phyloP scores from a whole-genome alignment of 2,113 vertebrate genomes.

The Carettochelys insculpta region DNA sequence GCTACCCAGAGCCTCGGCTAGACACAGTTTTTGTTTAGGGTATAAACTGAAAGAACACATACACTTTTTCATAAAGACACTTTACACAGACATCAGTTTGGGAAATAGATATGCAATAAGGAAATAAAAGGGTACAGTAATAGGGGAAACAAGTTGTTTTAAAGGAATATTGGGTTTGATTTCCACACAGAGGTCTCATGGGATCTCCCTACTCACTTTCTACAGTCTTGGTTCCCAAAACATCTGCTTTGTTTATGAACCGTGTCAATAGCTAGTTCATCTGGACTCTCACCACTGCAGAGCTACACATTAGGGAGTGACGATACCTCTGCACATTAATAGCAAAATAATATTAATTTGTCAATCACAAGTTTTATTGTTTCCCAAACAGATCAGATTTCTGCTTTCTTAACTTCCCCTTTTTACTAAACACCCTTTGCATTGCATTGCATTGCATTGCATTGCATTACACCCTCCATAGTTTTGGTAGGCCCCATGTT shows the following conservation, averaged over 20 bases:
- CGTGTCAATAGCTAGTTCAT: constrained; percentile 66
- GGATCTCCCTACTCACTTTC: background rate
- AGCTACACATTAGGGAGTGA: constrained; percentile 31
- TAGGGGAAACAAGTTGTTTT: background rate
- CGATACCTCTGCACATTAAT: constrained; percentile 37
- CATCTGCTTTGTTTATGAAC: constrained; percentile 64
- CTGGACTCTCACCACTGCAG: constrained; percentile 3
- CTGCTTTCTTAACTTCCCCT: background rate
- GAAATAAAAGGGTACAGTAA: background rate
- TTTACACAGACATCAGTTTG: background rate
- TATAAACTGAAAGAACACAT: background rate
- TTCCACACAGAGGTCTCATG: background rate
- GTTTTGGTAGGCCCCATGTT: too few relatives aligned
- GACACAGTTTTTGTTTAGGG: background rate
- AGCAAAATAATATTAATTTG: constrained; percentile 60
- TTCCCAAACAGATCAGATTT: constrained; percentile 2
- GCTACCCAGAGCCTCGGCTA: background rate
- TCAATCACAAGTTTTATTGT: constrained; percentile 38
- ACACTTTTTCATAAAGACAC: background rate
- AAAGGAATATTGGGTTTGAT: background rate
- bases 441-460: too few relatives aligned
- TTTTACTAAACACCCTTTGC: background rate
- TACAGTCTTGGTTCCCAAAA: constrained; percentile 35
- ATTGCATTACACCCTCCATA: too few relatives aligned
- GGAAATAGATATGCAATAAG: background rate